Evolutionary conservation across 1,140 invertebrate genomes (phyloP).

Genomic region (Daktulosphaira vitifoliae): DNA sequence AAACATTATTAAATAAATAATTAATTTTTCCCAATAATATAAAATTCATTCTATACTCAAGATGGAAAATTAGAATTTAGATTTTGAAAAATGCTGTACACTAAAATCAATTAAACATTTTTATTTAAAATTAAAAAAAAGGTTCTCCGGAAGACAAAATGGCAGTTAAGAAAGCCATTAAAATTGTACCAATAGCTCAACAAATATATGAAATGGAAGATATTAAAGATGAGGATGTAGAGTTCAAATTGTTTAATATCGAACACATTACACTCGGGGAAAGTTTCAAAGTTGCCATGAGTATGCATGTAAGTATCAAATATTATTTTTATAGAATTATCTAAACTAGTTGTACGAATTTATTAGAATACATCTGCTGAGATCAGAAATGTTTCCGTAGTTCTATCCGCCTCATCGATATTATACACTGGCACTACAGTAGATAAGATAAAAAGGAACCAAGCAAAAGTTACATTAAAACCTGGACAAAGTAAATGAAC

Average conservation of each 20-base stretch:
- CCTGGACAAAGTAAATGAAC: conserved; percentile 40
- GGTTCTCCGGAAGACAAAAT: conserved; percentile 54
- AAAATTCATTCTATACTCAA: no score
- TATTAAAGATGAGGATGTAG: conserved; percentile 52
- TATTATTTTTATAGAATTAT: background rate
- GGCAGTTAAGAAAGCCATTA: conserved; percentile 55
- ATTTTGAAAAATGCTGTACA: no score
- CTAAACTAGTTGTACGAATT: background rate
- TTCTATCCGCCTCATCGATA: conserved; percentile 53
- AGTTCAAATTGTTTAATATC: conserved; percentile 59
- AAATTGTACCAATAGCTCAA: conserved; percentile 50
- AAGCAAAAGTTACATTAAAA: conserved; percentile 52
- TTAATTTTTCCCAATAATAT: no score
- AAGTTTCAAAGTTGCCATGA: conserved; percentile 55
- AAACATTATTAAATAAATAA: no score
- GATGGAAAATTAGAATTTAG: no score
- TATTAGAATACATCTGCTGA: conserved; percentile 54
- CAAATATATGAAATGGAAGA: conserved; percentile 51
- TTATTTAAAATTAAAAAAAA: no score
- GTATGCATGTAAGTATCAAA: conserved; percentile 48
- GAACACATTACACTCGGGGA: conserved; percentile 57
- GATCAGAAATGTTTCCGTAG: conserved; percentile 51
- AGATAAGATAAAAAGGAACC: conserved; percentile 54
- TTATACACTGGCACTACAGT: conserved; percentile 62
- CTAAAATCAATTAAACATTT: no score